Evolutionary conservation across 2,888 invertebrate species (phyloP).

Genomic region (Heteromyza rotundicornis): DNA sequence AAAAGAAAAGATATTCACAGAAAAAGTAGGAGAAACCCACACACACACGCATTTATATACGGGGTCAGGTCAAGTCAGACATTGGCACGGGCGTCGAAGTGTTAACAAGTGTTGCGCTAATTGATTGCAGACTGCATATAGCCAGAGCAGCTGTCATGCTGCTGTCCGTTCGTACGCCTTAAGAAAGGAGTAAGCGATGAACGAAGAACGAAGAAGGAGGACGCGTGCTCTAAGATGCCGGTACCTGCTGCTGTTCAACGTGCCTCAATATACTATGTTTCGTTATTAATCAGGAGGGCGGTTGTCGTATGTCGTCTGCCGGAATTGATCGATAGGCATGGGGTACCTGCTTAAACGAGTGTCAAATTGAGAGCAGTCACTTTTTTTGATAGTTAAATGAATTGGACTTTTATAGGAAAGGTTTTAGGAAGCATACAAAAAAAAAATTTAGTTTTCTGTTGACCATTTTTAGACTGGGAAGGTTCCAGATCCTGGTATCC

Average conservation of each 20-base stretch:
- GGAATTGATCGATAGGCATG: too few species aligned
- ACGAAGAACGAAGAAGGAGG: too few species aligned
- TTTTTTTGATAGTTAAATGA: too few species aligned
- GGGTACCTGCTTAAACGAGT: neutral
- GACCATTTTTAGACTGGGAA: too few species aligned
- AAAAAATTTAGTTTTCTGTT: too few species aligned
- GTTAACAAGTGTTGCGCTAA: slow-evolving; percentile 56
- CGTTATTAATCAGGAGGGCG: too few species aligned
- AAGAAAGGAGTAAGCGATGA: neutral
- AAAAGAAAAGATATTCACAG: slow-evolving; percentile 16
- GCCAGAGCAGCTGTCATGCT: neutral
- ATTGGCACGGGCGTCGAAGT: slow-evolving; percentile 45
- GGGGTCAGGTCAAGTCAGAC: neutral
- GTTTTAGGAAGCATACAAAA: too few species aligned
- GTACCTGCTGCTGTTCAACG: neutral
- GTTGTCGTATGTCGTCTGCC: too few species aligned
- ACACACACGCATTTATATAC: too few species aligned
- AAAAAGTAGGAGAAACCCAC: slow-evolving; percentile 34
- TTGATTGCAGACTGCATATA: slow-evolving; percentile 28
- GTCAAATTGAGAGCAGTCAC: slow-evolving; percentile 6
- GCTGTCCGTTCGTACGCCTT: neutral
- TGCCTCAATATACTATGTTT: neutral
- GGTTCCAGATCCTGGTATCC: too few species aligned
- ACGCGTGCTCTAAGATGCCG: neutral
- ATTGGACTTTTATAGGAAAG: too few species aligned